phyloP scores from a whole-genome alignment of 2,797 vertebrate genomes.

The Protosalanx chinensis region DNA sequence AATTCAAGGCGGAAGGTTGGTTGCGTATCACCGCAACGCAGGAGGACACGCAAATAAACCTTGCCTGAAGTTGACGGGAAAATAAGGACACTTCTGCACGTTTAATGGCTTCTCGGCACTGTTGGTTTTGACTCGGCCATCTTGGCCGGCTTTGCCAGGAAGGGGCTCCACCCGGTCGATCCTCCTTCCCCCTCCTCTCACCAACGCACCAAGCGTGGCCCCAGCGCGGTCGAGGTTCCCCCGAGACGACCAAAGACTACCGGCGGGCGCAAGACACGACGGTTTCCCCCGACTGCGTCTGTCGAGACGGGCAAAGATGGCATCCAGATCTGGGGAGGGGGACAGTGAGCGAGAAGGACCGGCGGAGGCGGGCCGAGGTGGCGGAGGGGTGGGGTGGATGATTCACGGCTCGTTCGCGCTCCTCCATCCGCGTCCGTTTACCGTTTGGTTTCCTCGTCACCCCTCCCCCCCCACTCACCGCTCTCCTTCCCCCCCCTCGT shows the following conservation, averaged over 20 bases:
- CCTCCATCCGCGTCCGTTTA: conserved; percentile 11
- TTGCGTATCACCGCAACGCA: background rate
- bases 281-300: background rate
- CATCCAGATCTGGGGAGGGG: background rate
- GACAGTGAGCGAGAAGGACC: background rate
- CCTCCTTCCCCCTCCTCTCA: background rate
- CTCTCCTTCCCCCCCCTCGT: background rate
- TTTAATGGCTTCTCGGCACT: conserved; percentile 15
- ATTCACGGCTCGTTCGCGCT: conserved; percentile 31
- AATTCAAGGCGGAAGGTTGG: conserved; percentile 31
- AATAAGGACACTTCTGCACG: background rate
- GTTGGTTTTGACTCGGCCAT: conserved; percentile 1
- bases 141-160: background rate
- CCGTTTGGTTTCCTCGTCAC: background rate
- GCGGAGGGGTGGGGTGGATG: too few relatives aligned
- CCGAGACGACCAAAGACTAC: too few relatives aligned
- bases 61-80: background rate
- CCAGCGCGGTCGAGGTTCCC: background rate
- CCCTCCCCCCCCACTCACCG: background rate
- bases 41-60: conserved; percentile 6
- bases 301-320: too few relatives aligned
- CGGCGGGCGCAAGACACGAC: background rate
- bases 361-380: too few relatives aligned
- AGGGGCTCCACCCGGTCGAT: background rate
- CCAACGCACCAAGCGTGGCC: background rate